Conservation (phyloP, 2,113 vertebrate genomes). For the Thunnus thynnus region DNA sequence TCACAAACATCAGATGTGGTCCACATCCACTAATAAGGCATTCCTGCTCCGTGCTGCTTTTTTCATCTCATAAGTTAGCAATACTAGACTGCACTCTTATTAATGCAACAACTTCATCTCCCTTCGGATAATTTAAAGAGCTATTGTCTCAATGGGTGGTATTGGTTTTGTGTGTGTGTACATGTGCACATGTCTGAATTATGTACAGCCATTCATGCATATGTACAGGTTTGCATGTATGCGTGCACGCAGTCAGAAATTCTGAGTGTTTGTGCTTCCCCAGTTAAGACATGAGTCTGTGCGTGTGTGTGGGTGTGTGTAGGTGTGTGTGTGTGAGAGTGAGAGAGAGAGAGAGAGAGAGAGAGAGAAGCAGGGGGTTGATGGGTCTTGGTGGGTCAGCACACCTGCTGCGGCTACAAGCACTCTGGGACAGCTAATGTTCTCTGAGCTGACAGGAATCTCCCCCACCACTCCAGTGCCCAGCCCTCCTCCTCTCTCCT, state of each 20-base stretch:
- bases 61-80: constrained; percentile 10
- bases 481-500: constrained; percentile 65
- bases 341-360: constrained; percentile 15
- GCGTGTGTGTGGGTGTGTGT: constrained; percentile 4
- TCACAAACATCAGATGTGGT: constrained; percentile 32
- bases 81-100: constrained; percentile 62
- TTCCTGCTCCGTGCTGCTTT: not conserved
- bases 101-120: constrained; percentile 61
- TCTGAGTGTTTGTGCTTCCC: constrained; percentile 41
- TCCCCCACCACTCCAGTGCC: constrained; percentile 68
- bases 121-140: constrained; percentile 49
- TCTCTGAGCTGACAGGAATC: constrained; percentile 86
- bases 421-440: constrained; percentile 85
- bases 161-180: not conserved
- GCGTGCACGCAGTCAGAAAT: constrained; percentile 14
- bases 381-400: constrained; percentile 85
- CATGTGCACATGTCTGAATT: not conserved
- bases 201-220: constrained; percentile 28
- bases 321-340: constrained; percentile 23
- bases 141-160: constrained; percentile 41
- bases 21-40: constrained; percentile 53
- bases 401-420: constrained; percentile 88
- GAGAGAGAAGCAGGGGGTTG: constrained; percentile 71
- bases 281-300: constrained; percentile 40
- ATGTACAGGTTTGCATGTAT: constrained; percentile 26